Evolutionary conservation across 2,888 invertebrate species (phyloP).

Genomic region (Limulus polyphemus): DNA sequence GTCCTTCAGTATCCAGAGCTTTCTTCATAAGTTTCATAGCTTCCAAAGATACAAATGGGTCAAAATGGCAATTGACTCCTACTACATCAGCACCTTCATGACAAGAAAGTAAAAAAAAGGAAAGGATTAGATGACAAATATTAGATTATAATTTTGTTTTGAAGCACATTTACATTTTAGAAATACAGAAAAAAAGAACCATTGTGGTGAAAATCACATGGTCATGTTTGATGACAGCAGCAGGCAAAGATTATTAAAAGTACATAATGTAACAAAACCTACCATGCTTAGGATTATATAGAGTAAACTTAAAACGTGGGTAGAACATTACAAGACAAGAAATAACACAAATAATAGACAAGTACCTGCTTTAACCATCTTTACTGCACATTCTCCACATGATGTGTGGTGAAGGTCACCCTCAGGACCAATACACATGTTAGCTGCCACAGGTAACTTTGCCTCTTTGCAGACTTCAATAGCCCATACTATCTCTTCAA

Average conservation of each 20-base stretch:
- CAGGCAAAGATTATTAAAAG: too few relatives aligned
- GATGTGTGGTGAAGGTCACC: slow-evolving; percentile 36
- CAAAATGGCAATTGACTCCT: slow-evolving; percentile 38
- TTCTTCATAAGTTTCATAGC: slow-evolving; percentile 34
- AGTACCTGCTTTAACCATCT: slow-evolving; percentile 37
- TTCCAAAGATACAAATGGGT: slow-evolving; percentile 33
- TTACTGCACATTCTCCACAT: slow-evolving; percentile 35
- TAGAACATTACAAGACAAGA: background rate
- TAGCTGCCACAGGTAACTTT: slow-evolving; percentile 35
- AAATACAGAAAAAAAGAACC: too few relatives aligned
- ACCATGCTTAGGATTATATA: too few relatives aligned
- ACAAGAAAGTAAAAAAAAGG: too few relatives aligned
- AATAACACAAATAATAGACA: slow-evolving; percentile 3
- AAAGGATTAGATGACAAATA: too few relatives aligned
- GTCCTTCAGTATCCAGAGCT: slow-evolving; percentile 31
- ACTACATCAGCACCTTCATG: slow-evolving; percentile 31
- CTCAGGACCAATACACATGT: slow-evolving; percentile 38
- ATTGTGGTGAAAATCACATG: too few relatives aligned
- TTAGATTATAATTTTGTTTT: too few relatives aligned
- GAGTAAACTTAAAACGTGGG: too few relatives aligned
- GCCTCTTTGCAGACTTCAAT: slow-evolving; percentile 34
- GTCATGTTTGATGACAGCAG: too few relatives aligned
- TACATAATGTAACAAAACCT: too few relatives aligned
- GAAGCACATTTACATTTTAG: too few relatives aligned
- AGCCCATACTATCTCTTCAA: slow-evolving; percentile 39